Conservation (phyloP, 2,888 invertebrate species). For the Nasonovia ribisnigri region DNA sequence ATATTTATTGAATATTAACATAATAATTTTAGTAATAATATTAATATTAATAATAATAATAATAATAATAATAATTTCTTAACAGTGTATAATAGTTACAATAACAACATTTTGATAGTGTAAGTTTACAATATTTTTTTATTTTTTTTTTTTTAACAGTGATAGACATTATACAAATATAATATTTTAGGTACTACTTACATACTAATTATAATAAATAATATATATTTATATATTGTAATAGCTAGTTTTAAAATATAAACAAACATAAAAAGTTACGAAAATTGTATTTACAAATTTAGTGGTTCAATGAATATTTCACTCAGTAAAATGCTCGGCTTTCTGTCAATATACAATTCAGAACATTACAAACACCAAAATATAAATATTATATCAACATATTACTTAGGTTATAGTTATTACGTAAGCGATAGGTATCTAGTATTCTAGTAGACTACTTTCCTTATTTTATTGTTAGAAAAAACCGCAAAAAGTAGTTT, state of each 20-base stretch:
- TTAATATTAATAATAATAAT: constrained; percentile 14
- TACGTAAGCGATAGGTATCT: background rate
- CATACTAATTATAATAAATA: constrained; percentile 18
- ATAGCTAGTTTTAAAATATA: constrained; percentile 34
- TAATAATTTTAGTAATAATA: constrained; percentile 50
- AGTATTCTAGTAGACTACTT: background rate
- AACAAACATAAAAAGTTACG: constrained; percentile 1
- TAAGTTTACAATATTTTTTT: constrained; percentile 7
- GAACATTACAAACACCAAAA: background rate
- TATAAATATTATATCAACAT: background rate
- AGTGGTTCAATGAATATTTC: background rate
- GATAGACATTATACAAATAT: constrained; percentile 44
- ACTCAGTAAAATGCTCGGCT: background rate
- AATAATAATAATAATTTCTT: constrained; percentile 52
- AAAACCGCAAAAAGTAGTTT: background rate
- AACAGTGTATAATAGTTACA: constrained; percentile 59
- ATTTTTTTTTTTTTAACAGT: constrained; percentile 35
- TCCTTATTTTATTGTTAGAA: background rate
- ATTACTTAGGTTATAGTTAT: background rate
- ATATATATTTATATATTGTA: background rate
- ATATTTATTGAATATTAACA: constrained; percentile 62
- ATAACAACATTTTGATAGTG: constrained; percentile 50
- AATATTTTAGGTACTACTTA: constrained; percentile 48
- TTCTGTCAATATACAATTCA: background rate
- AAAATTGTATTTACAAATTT: constrained; percentile 30